phyloP scores from a whole-genome alignment of 2,797 vertebrate species.

The Liparis tanakae region DNA sequence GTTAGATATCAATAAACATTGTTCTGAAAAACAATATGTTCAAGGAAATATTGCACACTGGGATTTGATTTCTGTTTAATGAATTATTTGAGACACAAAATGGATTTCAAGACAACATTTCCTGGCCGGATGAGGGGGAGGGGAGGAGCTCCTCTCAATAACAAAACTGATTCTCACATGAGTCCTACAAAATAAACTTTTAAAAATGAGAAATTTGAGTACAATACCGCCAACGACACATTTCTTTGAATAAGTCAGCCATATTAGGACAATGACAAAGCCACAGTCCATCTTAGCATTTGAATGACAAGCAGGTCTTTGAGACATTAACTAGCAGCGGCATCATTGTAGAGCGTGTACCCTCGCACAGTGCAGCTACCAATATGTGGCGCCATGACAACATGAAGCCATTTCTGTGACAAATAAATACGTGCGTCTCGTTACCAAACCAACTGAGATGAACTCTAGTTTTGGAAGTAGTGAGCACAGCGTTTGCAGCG shows the following conservation, averaged over 20 bases:
- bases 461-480: conserved; percentile 35
- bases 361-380: conserved; percentile 80
- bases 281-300: conserved; percentile 59
- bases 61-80: conserved; percentile 60
- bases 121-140: conserved; percentile 31
- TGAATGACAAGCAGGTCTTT: conserved; percentile 83
- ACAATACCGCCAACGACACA: conserved; percentile 46
- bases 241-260: conserved; percentile 41
- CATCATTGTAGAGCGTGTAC: conserved; percentile 35
- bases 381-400: conserved; percentile 73
- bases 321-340: conserved; percentile 79
- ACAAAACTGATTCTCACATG: conserved; percentile 40
- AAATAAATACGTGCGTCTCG: conserved; percentile 63
- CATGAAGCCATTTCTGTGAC: conserved; percentile 54
- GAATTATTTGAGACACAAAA: conserved; percentile 59
- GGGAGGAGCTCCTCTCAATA: conserved; percentile 9
- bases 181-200: conserved; percentile 45
- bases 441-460: conserved; percentile 39
- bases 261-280: conserved; percentile 52
- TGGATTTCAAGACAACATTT: conserved; percentile 42
- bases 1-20: neutral
- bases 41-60: conserved; percentile 4
- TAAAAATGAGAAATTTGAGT: conserved; percentile 54
- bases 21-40: neutral
- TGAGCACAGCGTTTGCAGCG: conserved; percentile 37